Percentiles rank a stretch among this genome's conserved stretches.
phyloP scores from a whole-genome alignment of 1,140 invertebrate species.

The Drosophila asahinai region DNA sequence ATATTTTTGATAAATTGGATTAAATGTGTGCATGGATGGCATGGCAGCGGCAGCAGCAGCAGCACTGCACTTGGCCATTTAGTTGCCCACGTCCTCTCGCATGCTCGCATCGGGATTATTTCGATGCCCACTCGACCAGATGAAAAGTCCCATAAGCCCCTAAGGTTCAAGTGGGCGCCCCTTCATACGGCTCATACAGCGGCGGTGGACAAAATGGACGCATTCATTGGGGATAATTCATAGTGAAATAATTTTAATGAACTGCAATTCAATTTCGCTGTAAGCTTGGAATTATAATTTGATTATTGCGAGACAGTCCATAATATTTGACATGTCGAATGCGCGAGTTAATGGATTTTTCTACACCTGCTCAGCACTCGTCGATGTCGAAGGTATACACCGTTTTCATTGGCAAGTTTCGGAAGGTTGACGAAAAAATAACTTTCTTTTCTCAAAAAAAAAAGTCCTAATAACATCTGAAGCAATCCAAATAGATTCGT shows the following conservation, averaged over 20 bases:
- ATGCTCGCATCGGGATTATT: background rate
- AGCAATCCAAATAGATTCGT: no score
- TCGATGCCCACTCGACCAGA: conserved; percentile 7
- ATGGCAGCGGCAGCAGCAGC: background rate
- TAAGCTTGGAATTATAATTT: background rate
- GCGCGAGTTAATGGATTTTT: background rate
- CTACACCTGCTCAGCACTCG: background rate
- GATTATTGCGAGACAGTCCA: conserved; percentile 5
- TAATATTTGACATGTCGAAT: background rate
- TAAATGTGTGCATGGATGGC: conserved; percentile 7
- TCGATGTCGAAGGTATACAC: background rate
- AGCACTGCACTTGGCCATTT: background rate
- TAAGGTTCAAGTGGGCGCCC: conserved; percentile 1
- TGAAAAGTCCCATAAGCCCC: background rate
- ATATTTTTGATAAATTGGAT: conserved; percentile 18
- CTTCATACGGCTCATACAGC: no score
- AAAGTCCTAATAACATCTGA: no score
- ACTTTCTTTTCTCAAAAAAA: no score
- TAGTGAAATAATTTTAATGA: conserved; percentile 17
- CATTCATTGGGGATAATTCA: conserved; percentile 16
- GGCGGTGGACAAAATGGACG: background rate
- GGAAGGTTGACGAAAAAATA: background rate
- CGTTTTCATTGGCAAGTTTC: background rate
- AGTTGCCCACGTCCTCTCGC: background rate
- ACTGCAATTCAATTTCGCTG: background rate